These are phyloP conservation scores for Dysdera silvatica DNA, from an alignment of 1,140 invertebrate species.

Conservation along the genomic window DNA sequence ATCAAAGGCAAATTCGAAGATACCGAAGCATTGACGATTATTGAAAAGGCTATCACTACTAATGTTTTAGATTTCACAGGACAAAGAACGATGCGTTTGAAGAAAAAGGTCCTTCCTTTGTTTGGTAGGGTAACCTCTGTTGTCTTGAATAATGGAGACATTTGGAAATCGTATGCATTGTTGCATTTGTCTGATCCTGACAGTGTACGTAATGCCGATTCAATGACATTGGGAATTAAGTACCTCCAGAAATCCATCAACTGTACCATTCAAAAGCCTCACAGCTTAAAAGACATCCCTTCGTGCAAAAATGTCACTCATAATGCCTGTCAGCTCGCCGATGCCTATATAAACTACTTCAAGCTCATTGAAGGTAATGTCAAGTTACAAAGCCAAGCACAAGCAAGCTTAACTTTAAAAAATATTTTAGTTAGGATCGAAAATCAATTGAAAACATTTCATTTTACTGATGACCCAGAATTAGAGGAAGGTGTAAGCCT, in stretches of 20 bases:
- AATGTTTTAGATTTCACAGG: conserved; percentile 54
- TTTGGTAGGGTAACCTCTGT: conserved; percentile 69
- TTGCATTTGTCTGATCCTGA: conserved; percentile 41
- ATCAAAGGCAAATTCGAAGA: conserved; percentile 72
- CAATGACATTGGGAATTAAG: conserved; percentile 49
- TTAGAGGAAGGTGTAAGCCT: no score
- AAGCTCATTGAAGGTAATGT: no score
- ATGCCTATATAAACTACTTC: no score
- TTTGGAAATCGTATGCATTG: conserved; percentile 72
- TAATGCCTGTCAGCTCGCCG: no score
- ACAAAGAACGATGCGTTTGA: conserved; percentile 46
- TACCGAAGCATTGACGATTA: conserved; percentile 61
- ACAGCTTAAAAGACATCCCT: no score
- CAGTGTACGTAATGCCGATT: conserved; percentile 37
- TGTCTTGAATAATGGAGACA: conserved; percentile 55
- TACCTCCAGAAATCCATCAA: conserved; percentile 50
- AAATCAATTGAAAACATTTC: no score
- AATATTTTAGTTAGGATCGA: no score
- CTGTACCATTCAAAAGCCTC: conserved; percentile 48
- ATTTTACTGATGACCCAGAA: no score
- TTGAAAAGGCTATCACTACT: conserved; percentile 62
- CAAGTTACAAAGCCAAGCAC: no score
- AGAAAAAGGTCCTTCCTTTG: conserved; percentile 59
- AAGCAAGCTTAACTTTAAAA: no score
- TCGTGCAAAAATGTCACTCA: no score